Conservation (phyloP, 2,888 invertebrate genomes). For the Tinea trinotella region DNA sequence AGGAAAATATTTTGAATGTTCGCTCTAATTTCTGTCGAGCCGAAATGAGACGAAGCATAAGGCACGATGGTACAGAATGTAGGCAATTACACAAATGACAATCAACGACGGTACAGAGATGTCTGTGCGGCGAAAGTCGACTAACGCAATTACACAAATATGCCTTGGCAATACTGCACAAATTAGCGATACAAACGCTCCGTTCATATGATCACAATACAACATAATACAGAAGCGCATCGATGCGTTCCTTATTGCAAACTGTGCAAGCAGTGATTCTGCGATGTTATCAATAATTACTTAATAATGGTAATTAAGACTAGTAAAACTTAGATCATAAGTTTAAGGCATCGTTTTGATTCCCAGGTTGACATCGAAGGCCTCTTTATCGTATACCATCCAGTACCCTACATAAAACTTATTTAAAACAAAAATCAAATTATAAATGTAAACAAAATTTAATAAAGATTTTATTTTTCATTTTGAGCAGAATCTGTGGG, state of each 20-base stretch:
- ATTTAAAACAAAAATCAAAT: too few relatives aligned
- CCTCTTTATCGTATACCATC: too few relatives aligned
- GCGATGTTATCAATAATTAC: too few relatives aligned
- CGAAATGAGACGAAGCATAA: slow-evolving; percentile 31
- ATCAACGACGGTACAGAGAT: slow-evolving; percentile 51
- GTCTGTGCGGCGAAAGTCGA: slow-evolving; percentile 50
- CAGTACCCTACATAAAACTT: too few relatives aligned
- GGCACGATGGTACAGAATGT: slow-evolving; percentile 43
- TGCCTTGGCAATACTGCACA: slow-evolving; percentile 20
- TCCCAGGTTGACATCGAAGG: too few relatives aligned
- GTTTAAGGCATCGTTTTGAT: too few relatives aligned
- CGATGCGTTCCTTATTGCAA: too few relatives aligned
- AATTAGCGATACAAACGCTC: slow-evolving; percentile 5
- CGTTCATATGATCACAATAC: not conserved
- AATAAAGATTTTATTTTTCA: not conserved
- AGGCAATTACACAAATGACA: slow-evolving; percentile 65
- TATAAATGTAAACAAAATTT: too few relatives aligned
- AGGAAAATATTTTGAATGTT: slow-evolving; percentile 49
- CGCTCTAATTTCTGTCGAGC: slow-evolving; percentile 42
- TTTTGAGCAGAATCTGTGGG: not conserved
- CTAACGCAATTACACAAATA: slow-evolving; percentile 51
- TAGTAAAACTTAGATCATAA: too few relatives aligned
- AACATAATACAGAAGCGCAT: not conserved
- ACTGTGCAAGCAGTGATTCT: too few relatives aligned
- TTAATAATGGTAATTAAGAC: too few relatives aligned